These are phyloP conservation scores for Temnothorax rugatulus DNA, from an alignment of 2,888 invertebrate species.

Conservation along the genomic window DNA sequence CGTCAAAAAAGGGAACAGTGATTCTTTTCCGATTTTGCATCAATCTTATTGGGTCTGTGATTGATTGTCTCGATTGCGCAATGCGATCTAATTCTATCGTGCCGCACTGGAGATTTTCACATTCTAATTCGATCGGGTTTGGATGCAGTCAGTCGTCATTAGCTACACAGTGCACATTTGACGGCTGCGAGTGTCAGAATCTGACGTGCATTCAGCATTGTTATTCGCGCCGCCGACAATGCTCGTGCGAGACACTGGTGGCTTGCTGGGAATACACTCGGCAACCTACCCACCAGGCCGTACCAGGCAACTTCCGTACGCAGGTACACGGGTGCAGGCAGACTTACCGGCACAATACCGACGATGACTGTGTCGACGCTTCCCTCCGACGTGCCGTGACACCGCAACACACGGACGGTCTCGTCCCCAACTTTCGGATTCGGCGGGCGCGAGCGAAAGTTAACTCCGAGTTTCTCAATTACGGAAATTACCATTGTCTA, in stretches of 20 bases:
- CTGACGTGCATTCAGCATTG: constrained; percentile 68
- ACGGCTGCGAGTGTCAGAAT: constrained; percentile 52
- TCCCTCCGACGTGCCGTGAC: constrained; percentile 56
- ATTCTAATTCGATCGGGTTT: not conserved
- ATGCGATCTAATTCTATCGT: constrained; percentile 2
- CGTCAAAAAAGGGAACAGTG: not conserved
- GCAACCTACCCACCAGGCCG: constrained; percentile 27
- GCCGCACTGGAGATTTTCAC: not conserved
- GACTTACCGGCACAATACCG: constrained; percentile 67
- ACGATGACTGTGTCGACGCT: constrained; percentile 64
- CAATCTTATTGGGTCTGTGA: not conserved
- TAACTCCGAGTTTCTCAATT: not conserved
- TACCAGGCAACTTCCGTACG: constrained; percentile 62
- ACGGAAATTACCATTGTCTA: not conserved
- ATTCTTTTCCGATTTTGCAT: not conserved
- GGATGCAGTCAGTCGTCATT: constrained; percentile 39
- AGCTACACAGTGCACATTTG: constrained; percentile 52
- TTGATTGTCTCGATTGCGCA: not conserved
- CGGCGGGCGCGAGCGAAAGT: not conserved
- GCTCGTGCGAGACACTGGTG: constrained; percentile 41
- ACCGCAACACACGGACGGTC: constrained; percentile 1
- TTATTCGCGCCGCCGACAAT: constrained; percentile 61
- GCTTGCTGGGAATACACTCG: constrained; percentile 48
- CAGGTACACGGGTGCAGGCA: constrained; percentile 41
- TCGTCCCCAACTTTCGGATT: constrained; percentile 1